Base-by-base conservation (phyloP, 2,113 vertebrate species). In the Andinoacara biseriatus region DNA sequence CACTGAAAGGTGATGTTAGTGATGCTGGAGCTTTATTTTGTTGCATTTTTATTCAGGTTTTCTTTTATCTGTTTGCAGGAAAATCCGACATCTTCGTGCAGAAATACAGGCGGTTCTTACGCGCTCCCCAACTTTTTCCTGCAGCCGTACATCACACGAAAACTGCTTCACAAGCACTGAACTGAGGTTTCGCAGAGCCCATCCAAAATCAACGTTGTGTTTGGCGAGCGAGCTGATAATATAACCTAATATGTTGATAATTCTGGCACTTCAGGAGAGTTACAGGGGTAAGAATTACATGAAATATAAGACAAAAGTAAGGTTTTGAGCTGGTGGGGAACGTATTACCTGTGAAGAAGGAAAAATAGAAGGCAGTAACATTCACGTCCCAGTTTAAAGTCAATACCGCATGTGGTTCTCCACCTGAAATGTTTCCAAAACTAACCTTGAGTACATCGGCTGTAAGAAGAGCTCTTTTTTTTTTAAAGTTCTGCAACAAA, bases 181-280 rank as follows among this genome's bases (percentile, higher is more conserved):
- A 80, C 56, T 29, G 82, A 84, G 84, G 38, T 83, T 86, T 33
- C 3, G 31, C 4, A 17, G 29, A 82, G 38, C 15, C 26, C 18
- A 1, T 91, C 90, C 91, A 93, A 82, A 2, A 62, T 88, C 85
- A 92, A 89, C 26, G 74, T 90, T 86, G 83, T 74, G 81, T 76
- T 92, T 91, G 92, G 92, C 83, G 3, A 10, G 10, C 17, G 58
- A 15, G n/a, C 9, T n/a, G 43, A 40, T 82, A 60, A 78, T 80
- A 78, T 17, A 81, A 85, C 74, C 76, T 83, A 84, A 89, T 76
- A 81, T 63, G 76, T 61, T 82, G 82, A 87, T 90, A 86, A 91
- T 87, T 87, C 81, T 89, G 83, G 84, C 74, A 77, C 65, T 60
- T 54, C 18, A 38, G 22, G n/a, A 15, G 56, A 17, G 78, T 26